phyloP scores from a whole-genome alignment of 2,797 vertebrate species.

The Champsocephalus esox region DNA sequence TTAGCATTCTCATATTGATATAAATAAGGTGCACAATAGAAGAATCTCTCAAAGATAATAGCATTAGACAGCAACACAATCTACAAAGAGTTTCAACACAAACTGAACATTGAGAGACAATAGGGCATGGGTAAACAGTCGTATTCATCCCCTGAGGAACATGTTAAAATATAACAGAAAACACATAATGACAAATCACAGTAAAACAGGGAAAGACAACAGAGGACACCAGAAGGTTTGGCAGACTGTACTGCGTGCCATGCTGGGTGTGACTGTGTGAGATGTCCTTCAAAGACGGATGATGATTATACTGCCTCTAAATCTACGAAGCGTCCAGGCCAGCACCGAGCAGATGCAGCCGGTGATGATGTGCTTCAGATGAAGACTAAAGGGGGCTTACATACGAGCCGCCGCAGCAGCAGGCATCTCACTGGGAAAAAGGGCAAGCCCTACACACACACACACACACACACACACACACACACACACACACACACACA shows the following conservation, averaged over 20 bases:
- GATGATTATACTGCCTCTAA: slow-evolving; percentile 48
- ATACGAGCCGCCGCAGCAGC: slow-evolving; percentile 34
- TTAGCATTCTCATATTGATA: background rate
- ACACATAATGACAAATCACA: background rate
- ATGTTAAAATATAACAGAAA: background rate
- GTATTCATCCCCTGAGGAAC: background rate
- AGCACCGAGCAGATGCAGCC: slow-evolving; percentile 24
- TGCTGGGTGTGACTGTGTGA: slow-evolving; percentile 41
- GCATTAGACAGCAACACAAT: background rate
- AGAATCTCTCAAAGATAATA: background rate
- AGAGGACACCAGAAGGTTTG: slow-evolving; percentile 8
- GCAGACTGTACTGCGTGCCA: background rate
- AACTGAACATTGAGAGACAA: background rate
- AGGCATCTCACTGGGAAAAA: slow-evolving; percentile 32
- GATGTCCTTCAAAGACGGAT: slow-evolving; percentile 52
- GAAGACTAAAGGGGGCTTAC: slow-evolving; percentile 5
- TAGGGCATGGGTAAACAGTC: too few species aligned
- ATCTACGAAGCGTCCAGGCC: slow-evolving; percentile 18
- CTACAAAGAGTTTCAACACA: background rate
- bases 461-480: too few species aligned
- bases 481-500: too few species aligned
- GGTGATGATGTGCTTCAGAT: slow-evolving; percentile 17
- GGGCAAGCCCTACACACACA: slow-evolving; percentile 30
- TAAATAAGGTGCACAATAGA: background rate
- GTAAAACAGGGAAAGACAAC: slow-evolving; percentile 15